Evolutionary conservation across 2,113 vertebrate species (phyloP), one percentile per base, ranked within the genome.

Genomic region (Lagopus leucura): DNA sequence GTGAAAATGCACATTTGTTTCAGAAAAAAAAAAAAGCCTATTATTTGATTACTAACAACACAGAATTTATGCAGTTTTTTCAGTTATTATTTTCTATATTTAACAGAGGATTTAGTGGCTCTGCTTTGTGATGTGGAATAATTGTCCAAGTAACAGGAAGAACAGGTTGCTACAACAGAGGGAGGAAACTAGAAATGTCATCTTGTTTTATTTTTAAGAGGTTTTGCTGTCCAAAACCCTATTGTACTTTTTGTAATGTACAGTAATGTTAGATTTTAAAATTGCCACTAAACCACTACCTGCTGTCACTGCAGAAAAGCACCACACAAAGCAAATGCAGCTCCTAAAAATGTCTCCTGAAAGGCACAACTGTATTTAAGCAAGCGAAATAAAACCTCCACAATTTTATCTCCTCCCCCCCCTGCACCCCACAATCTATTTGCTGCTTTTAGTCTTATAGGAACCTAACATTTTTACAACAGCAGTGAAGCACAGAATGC

Each of bases 271-370:
- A 64, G 45, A 82, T 76, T 96, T 93, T 86, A 57, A 89, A 97
- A 88, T 69, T 89, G 52, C 61, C 86, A 65, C 55, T 93, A 88
- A 94, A 82, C 38, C 63, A 89, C 43, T 2, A 3, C 81, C 83
- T 86, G 75, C 78, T 96, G 54, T 89, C 85, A 79, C 73, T 86
- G 78, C 78, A 87, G 57, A 82, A 96, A 86, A 80, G 24, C 86
- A 80, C 12, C 36, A 45, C n/a, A 64, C 34, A 81, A 88, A 92
- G 40, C 67, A 86, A 85, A 93, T 69, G 22, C 43, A 82, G 20
- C 48, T 75, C 61, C 75, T 89, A 71, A 93, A 95, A 84, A 83
- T 63, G 58, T 71, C 38, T 93, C 10, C 50, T 71, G 78, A 67
- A 88, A 92, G 70, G n/a, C 47, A 85, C 75, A 86, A 80, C n/a